Base-by-base conservation (phyloP, 2,888 invertebrate genomes). In the Drosophila peninsularis region DNA sequence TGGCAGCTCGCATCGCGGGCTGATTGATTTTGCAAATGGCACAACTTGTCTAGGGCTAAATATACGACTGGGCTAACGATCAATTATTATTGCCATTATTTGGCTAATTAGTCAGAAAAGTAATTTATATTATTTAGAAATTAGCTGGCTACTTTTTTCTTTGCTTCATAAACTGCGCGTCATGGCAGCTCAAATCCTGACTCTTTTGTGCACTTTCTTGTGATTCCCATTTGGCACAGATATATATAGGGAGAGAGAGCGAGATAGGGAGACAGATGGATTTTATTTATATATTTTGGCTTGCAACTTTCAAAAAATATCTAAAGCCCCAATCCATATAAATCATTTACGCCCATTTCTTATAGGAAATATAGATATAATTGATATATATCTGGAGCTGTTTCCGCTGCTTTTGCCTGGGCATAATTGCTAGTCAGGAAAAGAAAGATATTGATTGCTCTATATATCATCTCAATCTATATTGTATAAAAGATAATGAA, bases 11-110 rank as follows among this genome's bases (percentile, higher is more conserved):
- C 17, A 49, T 50, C 62, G 76, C 60, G 63, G 75, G 53, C 58
- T 75, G 74, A 75, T 75, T 71, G 58, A 75, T 75, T 75, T 63
- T 41, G 30, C 32, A 47, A n/a, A 27, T n/a, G 36, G 21, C 53
- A 42, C 47, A 47, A 64, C 36, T 53, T 21, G 44, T 39, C 11
- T 10, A 10, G 21, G 1, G 45, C 45, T 36, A 53, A 41, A 57
- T n/a, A 37, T 6, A 6, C 13, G 49, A 21, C 27, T 41, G 36
- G 47, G 41, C 36, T 32, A 19, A 39, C 9, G 27, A 14, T 24
- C 34, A 52, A 52, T 45, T 50, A 52, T 17, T 14, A 27, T 53
- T 57, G 19, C 37, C 47, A 57, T 37, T 57, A n/a, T 27, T 19
- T 44, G 9, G 44, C 27, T 30, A 45, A 67, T 60, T 67, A 45